phyloP scores from a whole-genome alignment of 2,888 invertebrate genomes.

The Hyposoter didymator region DNA sequence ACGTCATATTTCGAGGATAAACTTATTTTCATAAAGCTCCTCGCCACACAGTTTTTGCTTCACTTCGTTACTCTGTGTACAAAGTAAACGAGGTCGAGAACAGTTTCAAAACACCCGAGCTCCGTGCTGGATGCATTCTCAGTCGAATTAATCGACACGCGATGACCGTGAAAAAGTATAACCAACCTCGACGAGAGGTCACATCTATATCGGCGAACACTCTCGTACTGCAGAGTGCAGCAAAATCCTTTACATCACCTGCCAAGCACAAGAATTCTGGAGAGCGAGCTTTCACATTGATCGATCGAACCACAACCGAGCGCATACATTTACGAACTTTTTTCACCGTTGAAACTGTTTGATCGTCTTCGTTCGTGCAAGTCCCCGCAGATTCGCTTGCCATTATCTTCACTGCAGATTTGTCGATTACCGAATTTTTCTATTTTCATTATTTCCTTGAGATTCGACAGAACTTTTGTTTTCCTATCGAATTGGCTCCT shows the following conservation, averaged over 20 bases:
- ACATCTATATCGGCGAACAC: slow-evolving; percentile 34
- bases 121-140: slow-evolving; percentile 35
- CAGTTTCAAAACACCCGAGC: slow-evolving; percentile 27
- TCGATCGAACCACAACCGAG: slow-evolving; percentile 22
- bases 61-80: slow-evolving; percentile 10
- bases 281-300: slow-evolving; percentile 42
- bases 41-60: background rate
- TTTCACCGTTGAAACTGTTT: background rate
- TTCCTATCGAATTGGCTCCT: background rate
- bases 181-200: slow-evolving; percentile 52
- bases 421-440: background rate
- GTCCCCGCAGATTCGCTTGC: background rate
- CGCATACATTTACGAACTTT: background rate
- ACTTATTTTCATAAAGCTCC: slow-evolving; percentile 35
- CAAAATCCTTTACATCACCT: slow-evolving; percentile 39
- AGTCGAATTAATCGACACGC: slow-evolving; percentile 64
- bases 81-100: slow-evolving; percentile 36
- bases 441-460: background rate
- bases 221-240: slow-evolving; percentile 25
- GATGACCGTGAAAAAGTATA: slow-evolving; percentile 66
- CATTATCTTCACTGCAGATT: background rate
- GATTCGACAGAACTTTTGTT: too few species aligned
- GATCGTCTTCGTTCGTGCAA: background rate
- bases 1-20: slow-evolving; percentile 28
- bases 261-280: slow-evolving; percentile 17